phyloP scores from a whole-genome alignment of 2,888 invertebrate species.

The Eristalinus aeneus region DNA sequence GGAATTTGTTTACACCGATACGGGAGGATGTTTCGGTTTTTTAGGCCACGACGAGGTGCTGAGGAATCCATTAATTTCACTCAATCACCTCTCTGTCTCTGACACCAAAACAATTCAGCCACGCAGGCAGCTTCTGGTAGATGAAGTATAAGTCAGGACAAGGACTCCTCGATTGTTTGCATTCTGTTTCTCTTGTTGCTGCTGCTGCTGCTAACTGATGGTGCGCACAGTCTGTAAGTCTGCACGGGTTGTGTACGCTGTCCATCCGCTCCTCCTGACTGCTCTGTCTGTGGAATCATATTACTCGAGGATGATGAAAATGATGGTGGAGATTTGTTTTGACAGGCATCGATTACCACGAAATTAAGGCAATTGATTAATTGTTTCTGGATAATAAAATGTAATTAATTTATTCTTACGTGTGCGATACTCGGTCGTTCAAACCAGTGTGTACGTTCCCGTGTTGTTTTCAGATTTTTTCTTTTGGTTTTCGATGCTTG shows the following conservation, averaged over 20 bases:
- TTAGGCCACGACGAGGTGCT: constrained; percentile 48
- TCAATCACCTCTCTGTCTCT: constrained; percentile 68
- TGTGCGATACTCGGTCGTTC: constrained; percentile 37
- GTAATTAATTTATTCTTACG: constrained; percentile 67
- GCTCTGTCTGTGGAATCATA: constrained; percentile 69
- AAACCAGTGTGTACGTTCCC: neutral
- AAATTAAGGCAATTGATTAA: constrained; percentile 69
- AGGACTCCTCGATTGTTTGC: neutral
- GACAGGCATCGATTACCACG: constrained; percentile 75
- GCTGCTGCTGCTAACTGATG: neutral
- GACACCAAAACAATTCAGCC: constrained; percentile 62
- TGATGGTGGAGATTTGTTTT: constrained; percentile 80
- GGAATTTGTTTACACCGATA: constrained; percentile 59
- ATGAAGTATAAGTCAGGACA: constrained; percentile 25
- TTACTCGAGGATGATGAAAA: constrained; percentile 78
- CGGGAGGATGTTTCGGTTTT: constrained; percentile 38
- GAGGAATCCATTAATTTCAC: constrained; percentile 68
- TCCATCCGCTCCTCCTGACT: constrained; percentile 49
- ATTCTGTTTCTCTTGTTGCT: constrained; percentile 5
- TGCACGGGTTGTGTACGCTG: constrained; percentile 36
- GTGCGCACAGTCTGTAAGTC: neutral
- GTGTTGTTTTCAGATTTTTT: neutral
- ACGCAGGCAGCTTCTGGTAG: constrained; percentile 48
- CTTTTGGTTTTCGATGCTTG: neutral
- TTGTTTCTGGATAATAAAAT: constrained; percentile 71